Evolutionary conservation across 2,888 invertebrate species (phyloP).

Genomic region (Tuta absoluta): DNA sequence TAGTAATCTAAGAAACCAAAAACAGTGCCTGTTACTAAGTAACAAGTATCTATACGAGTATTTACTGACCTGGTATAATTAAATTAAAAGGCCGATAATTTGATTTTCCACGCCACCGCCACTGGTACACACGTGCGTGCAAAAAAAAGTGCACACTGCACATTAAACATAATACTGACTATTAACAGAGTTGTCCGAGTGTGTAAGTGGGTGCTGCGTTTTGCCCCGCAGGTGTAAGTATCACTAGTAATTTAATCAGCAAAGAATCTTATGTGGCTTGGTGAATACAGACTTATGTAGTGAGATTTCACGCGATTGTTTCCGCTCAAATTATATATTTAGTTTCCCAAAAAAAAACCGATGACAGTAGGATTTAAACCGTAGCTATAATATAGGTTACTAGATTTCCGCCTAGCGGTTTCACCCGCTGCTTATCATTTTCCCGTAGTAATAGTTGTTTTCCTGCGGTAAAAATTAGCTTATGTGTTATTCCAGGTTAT

Average conservation of each 20-base stretch:
- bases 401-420: too few relatives aligned
- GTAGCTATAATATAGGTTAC: too few relatives aligned
- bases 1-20: background rate
- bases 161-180: conserved; percentile 41
- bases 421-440: too few relatives aligned
- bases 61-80: conserved; percentile 19
- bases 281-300: too few relatives aligned
- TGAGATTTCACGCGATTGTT: too few relatives aligned
- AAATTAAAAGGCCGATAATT: conserved; percentile 38
- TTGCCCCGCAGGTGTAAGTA: background rate
- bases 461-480: too few relatives aligned
- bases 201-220: conserved; percentile 42
- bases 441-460: too few relatives aligned
- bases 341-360: too few relatives aligned
- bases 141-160: conserved; percentile 42
- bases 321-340: too few relatives aligned
- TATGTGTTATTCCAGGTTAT: too few relatives aligned
- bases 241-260: background rate
- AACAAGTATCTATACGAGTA: background rate
- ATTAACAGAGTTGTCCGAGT: conserved; percentile 48
- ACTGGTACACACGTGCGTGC: conserved; percentile 45
- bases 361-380: too few relatives aligned
- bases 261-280: too few relatives aligned
- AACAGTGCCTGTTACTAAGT: background rate
- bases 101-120: conserved; percentile 52